Evolutionary conservation across 2,888 invertebrate genomes (phyloP).

Genomic region (Ceraclea dissimilis): DNA sequence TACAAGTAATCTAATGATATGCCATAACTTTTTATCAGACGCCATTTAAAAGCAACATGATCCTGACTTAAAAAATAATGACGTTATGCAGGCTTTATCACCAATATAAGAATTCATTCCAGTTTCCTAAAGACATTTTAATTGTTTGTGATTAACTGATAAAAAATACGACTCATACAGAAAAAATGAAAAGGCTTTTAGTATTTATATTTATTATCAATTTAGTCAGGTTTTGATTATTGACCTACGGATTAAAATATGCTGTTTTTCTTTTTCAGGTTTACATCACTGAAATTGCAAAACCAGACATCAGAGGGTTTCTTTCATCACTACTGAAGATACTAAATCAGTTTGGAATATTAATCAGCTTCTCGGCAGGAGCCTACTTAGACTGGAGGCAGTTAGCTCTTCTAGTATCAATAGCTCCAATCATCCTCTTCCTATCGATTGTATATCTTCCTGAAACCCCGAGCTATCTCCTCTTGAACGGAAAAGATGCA

Average conservation of each 20-base stretch:
- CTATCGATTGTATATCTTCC: conserved; percentile 70
- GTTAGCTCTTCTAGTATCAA: conserved; percentile 69
- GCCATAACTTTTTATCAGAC: too few species aligned
- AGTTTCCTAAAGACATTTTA: too few species aligned
- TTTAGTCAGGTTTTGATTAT: background rate
- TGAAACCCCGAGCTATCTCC: conserved; percentile 79
- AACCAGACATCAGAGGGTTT: conserved; percentile 77
- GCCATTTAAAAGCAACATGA: too few species aligned
- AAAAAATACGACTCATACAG: too few species aligned
- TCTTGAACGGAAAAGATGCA: conserved; percentile 65
- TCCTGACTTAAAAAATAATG: too few species aligned
- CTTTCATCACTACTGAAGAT: conserved; percentile 81
- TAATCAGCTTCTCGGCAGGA: conserved; percentile 74
- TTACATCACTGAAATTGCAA: conserved; percentile 86
- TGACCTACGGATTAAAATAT: too few species aligned
- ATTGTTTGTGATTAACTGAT: too few species aligned
- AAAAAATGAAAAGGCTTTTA: background rate
- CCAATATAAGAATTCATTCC: too few species aligned
- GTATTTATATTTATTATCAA: background rate
- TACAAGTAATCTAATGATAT: too few species aligned
- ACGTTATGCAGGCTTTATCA: too few species aligned
- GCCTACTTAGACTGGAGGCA: conserved; percentile 77
- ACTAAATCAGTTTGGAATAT: conserved; percentile 74
- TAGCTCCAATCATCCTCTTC: conserved; percentile 69
- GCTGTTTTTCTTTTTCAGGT: conserved; percentile 53